phyloP scores from a whole-genome alignment of 2,113 vertebrate species.

The Tyrannus savana region DNA sequence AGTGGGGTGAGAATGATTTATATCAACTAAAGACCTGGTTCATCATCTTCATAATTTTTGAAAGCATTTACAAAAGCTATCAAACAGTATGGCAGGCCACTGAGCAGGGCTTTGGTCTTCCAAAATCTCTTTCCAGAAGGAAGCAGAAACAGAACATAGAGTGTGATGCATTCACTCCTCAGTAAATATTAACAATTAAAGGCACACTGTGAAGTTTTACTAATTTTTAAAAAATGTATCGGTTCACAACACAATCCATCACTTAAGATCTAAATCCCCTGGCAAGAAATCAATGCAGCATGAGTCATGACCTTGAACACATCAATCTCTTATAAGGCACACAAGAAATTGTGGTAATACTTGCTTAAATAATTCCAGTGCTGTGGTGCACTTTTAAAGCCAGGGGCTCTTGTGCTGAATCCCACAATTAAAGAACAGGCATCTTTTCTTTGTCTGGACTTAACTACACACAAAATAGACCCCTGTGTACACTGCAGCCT shows the following conservation, averaged over 20 bases:
- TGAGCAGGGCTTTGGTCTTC: not conserved
- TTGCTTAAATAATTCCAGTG: not conserved
- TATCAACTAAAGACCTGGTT: not conserved
- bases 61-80: not conserved
- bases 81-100: not conserved
- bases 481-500: not conserved
- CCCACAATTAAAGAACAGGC: not conserved
- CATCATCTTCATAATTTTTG: not conserved
- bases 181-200: not conserved
- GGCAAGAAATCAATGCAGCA: slow-evolving; percentile 9
- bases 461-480: not conserved
- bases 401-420: not conserved
- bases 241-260: not conserved
- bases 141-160: not conserved
- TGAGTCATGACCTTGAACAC: not conserved
- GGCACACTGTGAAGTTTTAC: not conserved
- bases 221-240: not conserved
- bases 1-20: not conserved
- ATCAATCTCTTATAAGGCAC: not conserved
- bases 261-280: slow-evolving; percentile 10
- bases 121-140: not conserved
- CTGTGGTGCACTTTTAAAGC: not conserved
- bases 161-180: not conserved
- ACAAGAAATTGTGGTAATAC: not conserved
- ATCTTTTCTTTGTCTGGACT: not conserved